Evolutionary conservation across 2,797 vertebrate species (phyloP), one percentile per base, ranked within the genome.

Genomic region (Taeniopygia guttata): DNA sequence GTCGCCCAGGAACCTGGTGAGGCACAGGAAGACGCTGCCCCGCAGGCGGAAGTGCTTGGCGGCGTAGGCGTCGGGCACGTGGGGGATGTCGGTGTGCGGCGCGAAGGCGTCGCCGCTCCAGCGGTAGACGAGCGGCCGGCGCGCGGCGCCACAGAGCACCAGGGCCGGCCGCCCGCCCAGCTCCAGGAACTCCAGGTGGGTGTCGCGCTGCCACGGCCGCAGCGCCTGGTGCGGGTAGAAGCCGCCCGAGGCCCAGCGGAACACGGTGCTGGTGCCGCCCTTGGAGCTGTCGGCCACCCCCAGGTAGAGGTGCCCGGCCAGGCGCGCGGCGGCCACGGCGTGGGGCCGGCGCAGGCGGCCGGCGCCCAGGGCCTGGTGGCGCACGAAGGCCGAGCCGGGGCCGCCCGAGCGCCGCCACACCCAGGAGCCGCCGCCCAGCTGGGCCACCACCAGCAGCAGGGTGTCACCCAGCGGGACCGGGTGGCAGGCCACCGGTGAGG

Each of bases 201-300:
- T 90, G 10, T 54, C 89, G 26, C 92, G 55, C 18, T 69, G 92
- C 92, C 92, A 93, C 0, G 87, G 38, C 0, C 83, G 60, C 1
- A 93, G 68, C 1, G 13, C 9, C 18, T 93, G 92, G 56, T 87
- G 78, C 18, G 92, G 92, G 83, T 90, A 90, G 56, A 93, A 93
- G 8, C 99, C 99, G 0, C 98, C 98, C 23, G 98, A 98, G 11
- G 98, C 98, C 96, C 98, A 99, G 3, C 98, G 98, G 84, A 99
- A 99, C 77, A 99, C 97, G 21, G 98, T 99, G 95, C 98, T 99
- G 93, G 98, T 98, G 27, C 99, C 99, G 0, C 98, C 99, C 90
- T 99, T 99, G 93, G 99, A 99, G 95, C 98, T 99, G 59, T 99
- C 99, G 0, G 98, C 99, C 48, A 99, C 98, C 3, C 98, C 97